Evolutionary conservation across 2,113 vertebrate species (phyloP).

Genomic region (Lophius piscatorius): DNA sequence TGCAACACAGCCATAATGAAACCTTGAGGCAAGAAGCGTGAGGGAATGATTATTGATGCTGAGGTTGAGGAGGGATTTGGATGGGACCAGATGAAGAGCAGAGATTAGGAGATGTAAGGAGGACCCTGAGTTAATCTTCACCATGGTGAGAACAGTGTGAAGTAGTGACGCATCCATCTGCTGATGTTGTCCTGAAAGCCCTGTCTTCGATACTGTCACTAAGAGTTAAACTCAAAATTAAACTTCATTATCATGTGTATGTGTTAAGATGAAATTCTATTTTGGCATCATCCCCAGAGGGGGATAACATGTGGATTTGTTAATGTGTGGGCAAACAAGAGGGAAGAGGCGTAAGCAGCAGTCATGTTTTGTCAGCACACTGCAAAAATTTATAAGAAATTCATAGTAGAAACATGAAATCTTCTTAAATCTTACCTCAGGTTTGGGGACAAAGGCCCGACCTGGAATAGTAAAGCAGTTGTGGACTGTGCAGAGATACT

Average conservation of each 20-base stretch:
- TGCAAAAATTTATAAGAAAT: too few species aligned
- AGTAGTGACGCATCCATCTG: constrained; percentile 29
- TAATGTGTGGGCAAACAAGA: constrained; percentile 8
- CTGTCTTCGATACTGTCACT: not conserved
- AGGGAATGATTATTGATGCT: constrained; percentile 39
- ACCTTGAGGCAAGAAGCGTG: constrained; percentile 50
- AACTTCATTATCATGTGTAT: constrained; percentile 1
- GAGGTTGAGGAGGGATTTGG: constrained; percentile 46
- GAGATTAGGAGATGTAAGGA: constrained; percentile 16
- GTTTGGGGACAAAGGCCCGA: constrained; percentile 91
- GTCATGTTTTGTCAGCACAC: not conserved
- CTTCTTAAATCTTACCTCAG: constrained; percentile 85
- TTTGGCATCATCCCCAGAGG: not conserved
- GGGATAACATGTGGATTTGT: not conserved
- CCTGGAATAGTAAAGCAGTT: constrained; percentile 91
- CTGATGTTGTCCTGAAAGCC: not conserved
- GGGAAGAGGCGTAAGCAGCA: too few species aligned
- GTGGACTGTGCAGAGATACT: constrained; percentile 88
- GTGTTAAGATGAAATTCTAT: constrained; percentile 9
- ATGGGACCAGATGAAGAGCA: constrained; percentile 42
- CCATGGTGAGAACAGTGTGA: not conserved
- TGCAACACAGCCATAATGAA: constrained; percentile 72
- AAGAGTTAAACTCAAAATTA: constrained; percentile 5
- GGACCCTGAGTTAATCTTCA: not conserved
- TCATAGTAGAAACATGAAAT: too few species aligned